Evolutionary conservation across 1,140 invertebrate species (phyloP).

Genomic region (Drosophila sturtevanti): DNA sequence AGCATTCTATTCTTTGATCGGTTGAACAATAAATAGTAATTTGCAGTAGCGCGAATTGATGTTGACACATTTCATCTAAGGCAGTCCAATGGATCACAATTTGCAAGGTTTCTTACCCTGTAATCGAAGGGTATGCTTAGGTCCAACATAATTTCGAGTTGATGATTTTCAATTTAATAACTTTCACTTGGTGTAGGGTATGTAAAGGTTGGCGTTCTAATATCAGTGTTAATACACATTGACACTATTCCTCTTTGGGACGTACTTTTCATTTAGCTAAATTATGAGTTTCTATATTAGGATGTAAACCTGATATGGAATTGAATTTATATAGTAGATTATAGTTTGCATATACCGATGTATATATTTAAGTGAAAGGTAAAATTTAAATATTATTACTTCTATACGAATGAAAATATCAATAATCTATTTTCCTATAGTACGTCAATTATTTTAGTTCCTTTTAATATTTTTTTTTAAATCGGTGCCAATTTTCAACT

Average conservation of each 20-base stretch:
- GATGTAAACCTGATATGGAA: neutral
- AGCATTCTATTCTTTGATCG: conserved; percentile 33
- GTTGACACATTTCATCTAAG: conserved; percentile 71
- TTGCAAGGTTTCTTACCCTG: neutral
- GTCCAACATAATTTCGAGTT: neutral
- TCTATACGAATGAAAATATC: neutral
- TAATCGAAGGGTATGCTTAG: neutral
- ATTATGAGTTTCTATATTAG: neutral
- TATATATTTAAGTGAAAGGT: too few species aligned
- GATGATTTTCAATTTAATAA: neutral
- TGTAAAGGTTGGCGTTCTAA: neutral
- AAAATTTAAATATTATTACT: neutral
- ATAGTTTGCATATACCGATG: neutral
- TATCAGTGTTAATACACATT: neutral
- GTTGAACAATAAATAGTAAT: conserved; percentile 72
- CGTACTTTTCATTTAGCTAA: neutral
- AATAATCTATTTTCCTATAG: neutral
- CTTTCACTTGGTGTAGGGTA: neutral
- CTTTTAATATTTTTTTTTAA: neutral
- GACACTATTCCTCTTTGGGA: neutral
- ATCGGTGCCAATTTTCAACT: neutral
- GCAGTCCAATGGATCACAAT: conserved; percentile 37
- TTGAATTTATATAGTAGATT: neutral
- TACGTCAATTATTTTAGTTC: neutral
- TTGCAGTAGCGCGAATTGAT: conserved; percentile 65